Evolutionary conservation across 2,888 invertebrate species (phyloP).

Genomic region (Ecliptopera silaceata): DNA sequence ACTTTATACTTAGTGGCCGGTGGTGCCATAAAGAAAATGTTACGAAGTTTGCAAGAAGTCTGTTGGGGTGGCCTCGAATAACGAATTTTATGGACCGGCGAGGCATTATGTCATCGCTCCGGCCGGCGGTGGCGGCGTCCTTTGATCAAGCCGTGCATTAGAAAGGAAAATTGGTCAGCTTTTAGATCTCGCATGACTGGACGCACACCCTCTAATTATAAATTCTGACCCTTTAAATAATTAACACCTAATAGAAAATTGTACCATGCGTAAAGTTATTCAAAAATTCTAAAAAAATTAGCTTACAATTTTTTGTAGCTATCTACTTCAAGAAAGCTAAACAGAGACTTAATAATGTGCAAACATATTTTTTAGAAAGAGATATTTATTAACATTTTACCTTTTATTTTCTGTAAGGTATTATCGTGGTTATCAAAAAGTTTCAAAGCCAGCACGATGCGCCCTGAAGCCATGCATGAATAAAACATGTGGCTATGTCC

Average conservation of each 20-base stretch:
- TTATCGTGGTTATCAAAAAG: slow-evolving; percentile 9
- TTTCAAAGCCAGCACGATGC: slow-evolving; percentile 18
- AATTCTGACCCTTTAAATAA: slow-evolving; percentile 13
- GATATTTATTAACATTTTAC: not conserved
- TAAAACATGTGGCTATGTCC: slow-evolving; percentile 42
- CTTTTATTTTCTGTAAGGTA: not conserved
- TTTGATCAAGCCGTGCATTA: slow-evolving; percentile 72
- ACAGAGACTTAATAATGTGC: no score
- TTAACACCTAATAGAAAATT: slow-evolving; percentile 6
- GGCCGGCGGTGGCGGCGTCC: slow-evolving; percentile 52
- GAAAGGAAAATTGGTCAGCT: slow-evolving; percentile 73
- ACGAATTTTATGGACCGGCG: slow-evolving; percentile 61
- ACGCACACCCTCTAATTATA: slow-evolving; percentile 41
- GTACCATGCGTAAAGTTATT: not conserved
- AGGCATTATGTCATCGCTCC: slow-evolving; percentile 60
- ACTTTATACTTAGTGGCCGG: slow-evolving; percentile 22
- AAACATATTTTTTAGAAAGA: no score
- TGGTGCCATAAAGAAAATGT: slow-evolving; percentile 33
- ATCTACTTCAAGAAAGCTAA: no score
- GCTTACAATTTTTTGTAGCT: no score
- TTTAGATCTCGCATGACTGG: slow-evolving; percentile 56
- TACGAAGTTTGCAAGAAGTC: slow-evolving; percentile 30
- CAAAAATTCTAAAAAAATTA: no score
- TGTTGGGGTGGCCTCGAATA: slow-evolving; percentile 49
- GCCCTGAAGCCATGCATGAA: slow-evolving; percentile 40